Evolutionary conservation across 2,888 invertebrate genomes (phyloP), one percentile per base, ranked within the genome.

Genomic region (Lasioglossum marginatum): DNA sequence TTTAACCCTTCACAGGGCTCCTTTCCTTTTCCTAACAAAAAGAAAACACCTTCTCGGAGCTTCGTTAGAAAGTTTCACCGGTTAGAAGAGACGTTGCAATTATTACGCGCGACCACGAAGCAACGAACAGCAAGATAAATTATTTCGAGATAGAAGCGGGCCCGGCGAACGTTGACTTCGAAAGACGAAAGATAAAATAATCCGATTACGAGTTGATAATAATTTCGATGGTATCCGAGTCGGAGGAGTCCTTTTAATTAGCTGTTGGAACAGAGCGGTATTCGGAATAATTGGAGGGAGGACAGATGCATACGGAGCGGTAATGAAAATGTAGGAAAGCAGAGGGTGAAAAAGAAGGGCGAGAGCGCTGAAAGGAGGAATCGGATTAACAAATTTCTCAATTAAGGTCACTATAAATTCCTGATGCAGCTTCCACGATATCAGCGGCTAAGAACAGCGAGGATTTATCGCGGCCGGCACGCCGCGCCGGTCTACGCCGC

Each of bases 341-440:
- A 19, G 43, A 12, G 19, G 31, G 23, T 31, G 60, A 31, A 74
- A 52, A 70, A 34, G 52, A 34, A 16, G 27, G 57, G 16, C 45
- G 37, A n/a, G 1, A 5, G 14, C 6, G 14, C 6, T 12, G 68
- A 82, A 23, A 45, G 66, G 45, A 68, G 66, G n/a, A 74, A 45
- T 81, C 34, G 63, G 60, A 84, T 82, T 70, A 84, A 77, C 82
- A 82, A 77, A 84, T 83, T 73, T 77, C 70, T 52, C 68, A 77
- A 84, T 75, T 82, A 83, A 82, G 45, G 16, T n/a, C 14, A 4
- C n/a, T 68, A 45, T 84, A 82, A 84, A 84, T 84, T 75, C 27
- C 12, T 70, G 27, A 37, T 27, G 60, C 60, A 27, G 60, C 57
- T 71, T 23, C 37, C 63, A 31, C 52, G 77, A 60, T 77, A 77